Evolutionary conservation across 64 coral and sea anemone species (phyloP), one percentile per base, ranked within the genome.

Genomic region (Stichodactyla mertensii): DNA sequence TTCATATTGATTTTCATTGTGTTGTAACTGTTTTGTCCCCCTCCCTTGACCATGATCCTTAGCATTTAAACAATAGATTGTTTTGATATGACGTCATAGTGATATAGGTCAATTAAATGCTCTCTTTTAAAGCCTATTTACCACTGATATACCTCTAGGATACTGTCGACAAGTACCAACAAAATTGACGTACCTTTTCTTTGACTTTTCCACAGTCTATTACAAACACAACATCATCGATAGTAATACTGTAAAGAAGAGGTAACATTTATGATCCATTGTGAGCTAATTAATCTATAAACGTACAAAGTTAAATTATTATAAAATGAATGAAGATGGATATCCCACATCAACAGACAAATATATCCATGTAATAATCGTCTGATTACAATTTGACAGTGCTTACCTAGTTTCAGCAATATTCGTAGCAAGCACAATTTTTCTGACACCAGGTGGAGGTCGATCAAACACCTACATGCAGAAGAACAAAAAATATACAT

Each of bases 201-300:
- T 98, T 98, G 36, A 89, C 93, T 88, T 98, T 98, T 22, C 96
- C 96, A 57, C 87, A 94, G 83, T 98, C 93, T 8, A 98, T 88
- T 64, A 98, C 93, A 95, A 89, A 98, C 28, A 98, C 96, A 19
- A 98, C 93, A 62, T 98, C 96, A 78, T 98, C 96, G 86, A 98
- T 98, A 5, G 96, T 98, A 18, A 98, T 98, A 64, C 96, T 98
- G 77, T 4, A 83, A 45, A 54, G 51, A 87, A 66, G 67, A 82
- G 31, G 53, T 26, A 82, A 85, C 26, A 51, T 16, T 64, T 20
- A 64, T 4, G 4, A 64, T 20, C 36, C 36, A 45, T 45, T 45
- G 36, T 45, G 36, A 45, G 36, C 36, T 2, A 45, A 45, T 45
- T 45, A 0, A 45, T 45, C 3, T 45, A 45, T 0, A 45, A 45